Evolutionary conservation across 2,797 vertebrate genomes (phyloP), one percentile per base, ranked within the genome.

Genomic region (Kryptopterus vitreolus): DNA sequence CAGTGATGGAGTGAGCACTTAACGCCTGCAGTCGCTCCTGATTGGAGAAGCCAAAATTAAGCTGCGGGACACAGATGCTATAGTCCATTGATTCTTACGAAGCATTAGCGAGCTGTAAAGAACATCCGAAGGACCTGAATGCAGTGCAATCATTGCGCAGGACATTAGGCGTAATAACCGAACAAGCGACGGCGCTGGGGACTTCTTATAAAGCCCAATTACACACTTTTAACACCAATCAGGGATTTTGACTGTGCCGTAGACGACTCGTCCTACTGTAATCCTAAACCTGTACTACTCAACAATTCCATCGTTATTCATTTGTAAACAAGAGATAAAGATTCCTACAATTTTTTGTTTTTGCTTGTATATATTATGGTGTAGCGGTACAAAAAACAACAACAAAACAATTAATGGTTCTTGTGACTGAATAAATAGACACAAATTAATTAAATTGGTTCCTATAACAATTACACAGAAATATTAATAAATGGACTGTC

Each of bases 11-110:
- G 50, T 12, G 59, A 78, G 35, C 61, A 53, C 53, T 46, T 75
- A 46, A 68, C 13, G 38, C 12, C 65, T 46, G 38, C 38, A 26
- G n/a, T 68, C 80, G 48, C 75, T 69, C 80, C 65, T 65, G 18
- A 71, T 61, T 72, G 74, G 80, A 55, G 66, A 50, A 66, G 58
- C 38, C 26, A 61, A 57, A 66, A 79, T 46, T 74, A 59, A 50
- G 38, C 73, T 78, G 50, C 26, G n/a, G 43, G 48, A n/a, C 12
- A 13, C 69, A 55, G 55, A 84, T 83, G 58, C 79, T 84, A 71
- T 79, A 85, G 81, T 88, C 79, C 82, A 85, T 33, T 81, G 87
- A 89, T 84, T 89, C 81, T 73, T 55, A 58, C 84, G 75, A 80
- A 80, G 87, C 84, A 85, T 85, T 76, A 78, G 70, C 78, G 82